Evolutionary conservation across 2,888 invertebrate species (phyloP), one percentile per base, ranked within the genome.

Genomic region (Colostygia pectinataria): DNA sequence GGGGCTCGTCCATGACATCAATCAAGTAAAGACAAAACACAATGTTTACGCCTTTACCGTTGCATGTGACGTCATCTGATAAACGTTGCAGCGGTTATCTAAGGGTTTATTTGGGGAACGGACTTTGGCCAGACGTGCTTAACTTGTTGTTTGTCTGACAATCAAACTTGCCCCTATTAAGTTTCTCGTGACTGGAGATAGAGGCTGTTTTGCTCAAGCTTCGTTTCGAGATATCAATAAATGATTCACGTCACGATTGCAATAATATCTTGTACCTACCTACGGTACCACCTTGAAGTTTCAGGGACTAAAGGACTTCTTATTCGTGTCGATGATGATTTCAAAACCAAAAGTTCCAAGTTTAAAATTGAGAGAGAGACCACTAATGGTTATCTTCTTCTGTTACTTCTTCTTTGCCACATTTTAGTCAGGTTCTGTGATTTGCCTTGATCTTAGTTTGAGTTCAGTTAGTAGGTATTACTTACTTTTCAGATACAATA

Each of bases 1-100:
- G 88, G 83, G 89, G 89, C 89, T 89, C 87, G 89, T 81, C 89
- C 89, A 60, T 90, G 89, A 90, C 89, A 86, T 83, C 82, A 75
- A 78, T 82, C 75, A 75, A 74, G 75, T 75, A 70, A 57, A 83
- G 83, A 84, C 86, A 71, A 76, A 84, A 86, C 80, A 85, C 80
- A 37, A 70, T 80, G 73, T 81, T 77, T 76, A 78, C 77, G 68
- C 71, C 60, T 18, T 23, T 66, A 60, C 61, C 66, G 75, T 71
- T 82, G 81, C 80, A 81, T 55, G 70, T 87, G 87, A 85, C 87
- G 86, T 80, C 55, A 55, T 8, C 29, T 53, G 59, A 59, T 58
- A 59, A 50, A 39, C 50, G 55, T 50, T 69, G 68, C 69, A 69
- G 9, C 18, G 20, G 48, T 53, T 58, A 55, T 58, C 54, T 38